Evolutionary conservation across 2,113 vertebrate species (phyloP).

Genomic region (Zapus hudsonius): DNA sequence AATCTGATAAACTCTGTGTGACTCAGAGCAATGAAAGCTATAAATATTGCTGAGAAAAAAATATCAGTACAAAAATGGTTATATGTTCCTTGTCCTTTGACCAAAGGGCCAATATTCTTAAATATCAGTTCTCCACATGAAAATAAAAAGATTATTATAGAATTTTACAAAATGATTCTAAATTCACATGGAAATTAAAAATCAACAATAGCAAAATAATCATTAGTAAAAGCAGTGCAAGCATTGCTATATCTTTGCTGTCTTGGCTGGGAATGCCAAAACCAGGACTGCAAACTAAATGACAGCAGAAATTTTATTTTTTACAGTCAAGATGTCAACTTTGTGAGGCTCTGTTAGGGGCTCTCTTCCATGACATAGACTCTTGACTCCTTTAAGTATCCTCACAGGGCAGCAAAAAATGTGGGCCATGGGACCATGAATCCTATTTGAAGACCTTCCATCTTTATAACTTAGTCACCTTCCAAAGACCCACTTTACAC

Average conservation of each 20-base stretch:
- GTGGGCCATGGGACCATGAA: too few relatives aligned
- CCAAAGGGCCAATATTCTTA: not conserved
- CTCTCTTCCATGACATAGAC: not conserved
- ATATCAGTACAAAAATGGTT: not conserved
- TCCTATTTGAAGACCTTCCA: not conserved
- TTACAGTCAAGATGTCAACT: not conserved
- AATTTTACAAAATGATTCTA: not conserved
- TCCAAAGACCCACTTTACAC: not conserved
- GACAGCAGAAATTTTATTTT: not conserved
- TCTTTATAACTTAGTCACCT: not conserved
- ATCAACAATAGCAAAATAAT: not conserved
- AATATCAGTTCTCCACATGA: not conserved
- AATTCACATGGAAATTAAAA: not conserved
- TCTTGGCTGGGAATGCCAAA: not conserved
- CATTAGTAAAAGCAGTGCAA: not conserved
- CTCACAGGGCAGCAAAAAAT: not conserved
- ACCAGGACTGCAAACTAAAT: too few relatives aligned
- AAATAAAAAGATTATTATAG: not conserved
- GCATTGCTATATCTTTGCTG: too few relatives aligned
- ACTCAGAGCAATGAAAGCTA: constrained; percentile 8
- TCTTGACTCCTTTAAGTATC: not conserved
- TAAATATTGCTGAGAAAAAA: not conserved
- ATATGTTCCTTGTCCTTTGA: not conserved
- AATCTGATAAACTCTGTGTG: not conserved
- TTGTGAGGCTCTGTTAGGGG: not conserved